Base-by-base conservation (phyloP, 2,797 vertebrate genomes). In the Simalia tracyae region DNA sequence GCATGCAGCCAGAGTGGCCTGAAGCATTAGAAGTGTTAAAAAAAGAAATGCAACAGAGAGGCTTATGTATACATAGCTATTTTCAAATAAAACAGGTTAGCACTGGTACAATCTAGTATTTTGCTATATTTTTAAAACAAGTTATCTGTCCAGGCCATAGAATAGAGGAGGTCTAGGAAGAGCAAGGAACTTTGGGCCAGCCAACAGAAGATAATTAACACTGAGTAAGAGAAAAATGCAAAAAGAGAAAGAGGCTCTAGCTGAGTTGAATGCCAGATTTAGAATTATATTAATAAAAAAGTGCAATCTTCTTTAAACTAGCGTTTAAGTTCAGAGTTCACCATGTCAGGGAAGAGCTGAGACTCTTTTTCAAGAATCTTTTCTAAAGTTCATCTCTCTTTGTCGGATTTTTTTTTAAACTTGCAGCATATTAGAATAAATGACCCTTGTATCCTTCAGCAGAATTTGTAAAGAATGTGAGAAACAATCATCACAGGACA, bases 11-110 rank as follows among this genome's bases (percentile, higher is more conserved):
- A 92, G 90, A 88, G 86, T 3, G 68, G 84, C 22, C 86, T 90
- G 68, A 93, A 95, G 93, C 10, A 61, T 91, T 85, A 84, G 50
- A 64, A 28, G 93, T 92, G 91, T 68, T 85, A 56, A 86, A 89
- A 88, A 31, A 64, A 12, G 31, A 93, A 72, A 12, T 17, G 90
- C 50, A 92, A 54, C 36, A 86, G 50, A 72, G 42, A 57, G 22
- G 9, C 0, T 1, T 4, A 91, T 90, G 50, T 59, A 86, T 89
- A 86, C 66, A 76, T 17, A 24, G 28, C 10, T 66, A 22, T 63
- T 76, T 93, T 92, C 88, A 86, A 91, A 89, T 0, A 0, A 26
- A 91, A 92, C 46, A 91, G 3, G 59, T 81, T 0, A 61, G 14
- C 36, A 66, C 68, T 92, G 60, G 2, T 88, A 57, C 84, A 19